Evolutionary conservation across 2,113 vertebrate genomes (phyloP), one percentile per base, ranked within the genome.

Genomic region (Petromus typicus): DNA sequence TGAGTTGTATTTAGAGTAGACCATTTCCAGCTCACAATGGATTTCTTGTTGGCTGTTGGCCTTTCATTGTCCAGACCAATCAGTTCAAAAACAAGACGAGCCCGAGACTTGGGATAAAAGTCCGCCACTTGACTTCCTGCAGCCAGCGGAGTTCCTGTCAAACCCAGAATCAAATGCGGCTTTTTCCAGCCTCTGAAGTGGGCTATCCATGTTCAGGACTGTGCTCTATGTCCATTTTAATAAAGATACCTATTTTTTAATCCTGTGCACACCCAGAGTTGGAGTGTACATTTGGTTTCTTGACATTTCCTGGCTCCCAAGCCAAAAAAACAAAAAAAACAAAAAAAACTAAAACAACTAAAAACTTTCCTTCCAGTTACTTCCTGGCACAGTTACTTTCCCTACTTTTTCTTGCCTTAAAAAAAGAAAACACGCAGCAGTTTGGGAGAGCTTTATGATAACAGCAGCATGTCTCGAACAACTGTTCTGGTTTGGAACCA

Each of bases 41-140:
- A 95, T 98, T 97, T 97, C 94, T 98, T 98, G 97, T 98, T 96
- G 97, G 1, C 1, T 63, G 1, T 56, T 90, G 83, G 96, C 93
- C 96, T 97, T 97, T 92, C 73, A 91, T 97, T 97, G 95, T 98
- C 97, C 94, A 81, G 90, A 97, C 95, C 96, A 97, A 97, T 98
- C 97, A 97, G 94, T 95, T 96, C 97, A 96, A 95, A 96, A 96
- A 94, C 71, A 86, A 97, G 95, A 96, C 86, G 97, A 97, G 86
- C 91, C 86, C 66, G 89, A 84, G 79, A 95, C 66, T 51, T 2
- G 45, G 45, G 78, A 40, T 37, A 22, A 87, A 56, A 56, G 78
- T 64, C 87, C 51, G 64, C 18, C 16, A 8, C 37, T 91, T 73
- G 91, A 61, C 59, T 93, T 86, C 56, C 56, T 54, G 2, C 71